Percentiles rank a stretch among this genome's conserved stretches.
phyloP scores from a whole-genome alignment of 1,140 invertebrate species.

The Brachystomella parvula region DNA sequence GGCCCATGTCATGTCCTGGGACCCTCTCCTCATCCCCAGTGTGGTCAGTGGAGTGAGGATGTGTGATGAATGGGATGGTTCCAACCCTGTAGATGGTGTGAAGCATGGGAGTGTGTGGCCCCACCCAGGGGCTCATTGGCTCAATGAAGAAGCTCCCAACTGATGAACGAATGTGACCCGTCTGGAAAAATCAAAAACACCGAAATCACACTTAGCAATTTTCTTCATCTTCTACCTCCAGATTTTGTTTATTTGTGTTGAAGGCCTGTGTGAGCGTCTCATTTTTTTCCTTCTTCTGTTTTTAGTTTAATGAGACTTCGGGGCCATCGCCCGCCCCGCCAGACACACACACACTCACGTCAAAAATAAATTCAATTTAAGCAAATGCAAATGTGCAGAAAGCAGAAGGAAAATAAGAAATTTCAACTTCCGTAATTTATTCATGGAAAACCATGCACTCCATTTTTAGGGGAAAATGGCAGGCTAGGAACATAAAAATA shows the following conservation, averaged over 20 bases:
- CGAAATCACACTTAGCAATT: constrained; percentile 5
- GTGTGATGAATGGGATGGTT: neutral
- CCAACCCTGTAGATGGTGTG: neutral
- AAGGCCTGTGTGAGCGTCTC: neutral
- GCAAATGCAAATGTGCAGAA: neutral
- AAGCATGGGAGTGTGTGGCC: constrained; percentile 8
- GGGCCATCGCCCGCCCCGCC: neutral
- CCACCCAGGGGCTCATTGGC: constrained; percentile 47
- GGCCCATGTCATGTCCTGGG: too few relatives aligned
- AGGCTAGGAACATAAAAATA: neutral
- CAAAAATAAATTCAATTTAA: neutral
- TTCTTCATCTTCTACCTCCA: neutral
- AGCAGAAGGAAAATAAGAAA: neutral
- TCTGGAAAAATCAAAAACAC: constrained; percentile 44
- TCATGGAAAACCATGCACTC: too few relatives aligned
- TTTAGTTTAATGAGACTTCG: constrained; percentile 4
- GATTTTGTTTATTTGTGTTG: neutral
- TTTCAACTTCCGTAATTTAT: neutral
- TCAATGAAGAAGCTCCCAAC: constrained; percentile 56
- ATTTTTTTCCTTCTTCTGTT: neutral
- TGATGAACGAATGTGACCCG: constrained; percentile 54
- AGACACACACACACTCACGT: neutral
- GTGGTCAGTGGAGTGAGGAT: too few relatives aligned
- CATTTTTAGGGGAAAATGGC: neutral
- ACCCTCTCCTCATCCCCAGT: too few relatives aligned